Conservation (phyloP, 2,113 vertebrate genomes). For the Corynorhinus townsendii region DNA sequence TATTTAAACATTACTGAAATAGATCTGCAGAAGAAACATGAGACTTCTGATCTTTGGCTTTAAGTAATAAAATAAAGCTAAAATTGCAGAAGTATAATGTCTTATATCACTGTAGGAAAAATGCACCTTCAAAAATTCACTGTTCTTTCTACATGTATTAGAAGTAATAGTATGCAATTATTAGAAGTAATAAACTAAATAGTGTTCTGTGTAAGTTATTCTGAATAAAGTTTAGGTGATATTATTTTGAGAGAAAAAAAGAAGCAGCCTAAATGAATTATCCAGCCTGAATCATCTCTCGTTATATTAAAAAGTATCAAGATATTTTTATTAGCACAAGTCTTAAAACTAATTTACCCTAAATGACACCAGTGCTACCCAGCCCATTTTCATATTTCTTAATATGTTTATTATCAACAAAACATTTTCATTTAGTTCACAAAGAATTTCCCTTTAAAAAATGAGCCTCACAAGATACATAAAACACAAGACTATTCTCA, state of each 20-base stretch:
- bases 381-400: not conserved
- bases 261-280: not conserved
- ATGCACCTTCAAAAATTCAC: not conserved
- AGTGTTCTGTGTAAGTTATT: not conserved
- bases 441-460: constrained; percentile 31
- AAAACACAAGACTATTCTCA: constrained; percentile 11
- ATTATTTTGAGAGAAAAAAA: not conserved
- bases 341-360: not conserved
- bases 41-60: not conserved
- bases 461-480: not conserved
- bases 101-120: not conserved
- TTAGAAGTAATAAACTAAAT: not conserved
- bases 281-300: not conserved
- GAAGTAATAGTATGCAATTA: not conserved
- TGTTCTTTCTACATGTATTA: not conserved
- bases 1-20: not conserved
- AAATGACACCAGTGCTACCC: not conserved
- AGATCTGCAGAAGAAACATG: not conserved
- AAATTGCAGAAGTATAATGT: not conserved
- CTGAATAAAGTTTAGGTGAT: not conserved
- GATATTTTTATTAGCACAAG: not conserved
- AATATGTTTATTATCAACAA: not conserved
- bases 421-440: not conserved
- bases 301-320: not conserved
- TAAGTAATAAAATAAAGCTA: not conserved